Evolutionary conservation across 2,888 invertebrate species (phyloP).

Genomic region (Papilio gigon): DNA sequence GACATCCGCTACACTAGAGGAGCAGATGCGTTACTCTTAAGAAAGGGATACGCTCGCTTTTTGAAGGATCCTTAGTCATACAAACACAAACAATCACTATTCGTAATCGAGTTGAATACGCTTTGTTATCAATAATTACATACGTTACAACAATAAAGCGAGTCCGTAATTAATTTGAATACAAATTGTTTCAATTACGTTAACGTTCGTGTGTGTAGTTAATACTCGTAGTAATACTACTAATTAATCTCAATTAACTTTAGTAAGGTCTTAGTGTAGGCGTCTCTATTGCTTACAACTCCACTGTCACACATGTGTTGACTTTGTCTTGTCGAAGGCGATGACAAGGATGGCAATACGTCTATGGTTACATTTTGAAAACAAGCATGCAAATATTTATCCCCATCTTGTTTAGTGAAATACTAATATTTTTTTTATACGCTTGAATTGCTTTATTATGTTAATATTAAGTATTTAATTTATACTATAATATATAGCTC

Average conservation of each 20-base stretch:
- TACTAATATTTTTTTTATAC: no score
- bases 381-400: no score
- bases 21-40: no score
- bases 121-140: not conserved
- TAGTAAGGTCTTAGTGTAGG: not conserved
- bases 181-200: not conserved
- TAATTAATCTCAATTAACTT: slow-evolving; percentile 1
- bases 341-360: not conserved
- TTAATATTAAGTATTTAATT: no score
- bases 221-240: not conserved
- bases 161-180: not conserved
- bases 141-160: not conserved
- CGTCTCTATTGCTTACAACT: not conserved
- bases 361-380: not conserved
- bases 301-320: not conserved
- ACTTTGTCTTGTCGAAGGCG: not conserved
- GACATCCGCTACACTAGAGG: no score
- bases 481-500: no score
- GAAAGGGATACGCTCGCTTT: no score
- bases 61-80: no score
- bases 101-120: not conserved
- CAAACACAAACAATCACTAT: not conserved
- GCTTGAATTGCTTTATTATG: no score
- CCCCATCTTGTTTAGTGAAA: no score
- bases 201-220: not conserved